Evolutionary conservation across 92 coral and sea anemone genomes (phyloP).

Genomic region (Epizoanthus rinbou): DNA sequence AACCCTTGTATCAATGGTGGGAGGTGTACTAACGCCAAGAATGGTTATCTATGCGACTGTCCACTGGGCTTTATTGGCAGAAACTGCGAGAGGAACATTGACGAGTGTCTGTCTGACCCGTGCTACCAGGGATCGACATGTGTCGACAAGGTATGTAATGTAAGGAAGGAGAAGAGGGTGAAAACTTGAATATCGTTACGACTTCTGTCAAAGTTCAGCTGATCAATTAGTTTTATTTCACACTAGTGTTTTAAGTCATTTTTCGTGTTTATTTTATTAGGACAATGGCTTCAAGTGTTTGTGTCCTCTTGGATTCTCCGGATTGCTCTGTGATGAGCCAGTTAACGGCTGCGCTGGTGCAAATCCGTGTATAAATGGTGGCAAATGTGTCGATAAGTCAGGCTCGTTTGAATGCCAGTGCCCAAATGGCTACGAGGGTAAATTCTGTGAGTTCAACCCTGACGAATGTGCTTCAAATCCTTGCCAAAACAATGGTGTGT

Average conservation of each 20-base stretch:
- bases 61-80: slow-evolving; percentile 65
- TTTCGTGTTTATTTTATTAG: slow-evolving; percentile 17
- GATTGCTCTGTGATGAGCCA: slow-evolving; percentile 77
- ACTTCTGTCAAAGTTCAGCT: too few relatives aligned
- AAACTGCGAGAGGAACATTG: slow-evolving; percentile 71
- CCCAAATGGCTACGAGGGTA: slow-evolving; percentile 69
- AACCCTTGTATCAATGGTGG: slow-evolving; percentile 76
- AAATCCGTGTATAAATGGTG: slow-evolving; percentile 76
- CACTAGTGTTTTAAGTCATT: neutral
- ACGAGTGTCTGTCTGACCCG: slow-evolving; percentile 82
- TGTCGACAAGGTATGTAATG: slow-evolving; percentile 74
- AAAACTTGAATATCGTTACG: too few relatives aligned
- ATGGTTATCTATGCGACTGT: slow-evolving; percentile 78
- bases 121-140: slow-evolving; percentile 83
- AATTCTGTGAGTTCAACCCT: slow-evolving; percentile 61
- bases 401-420: slow-evolving; percentile 76
- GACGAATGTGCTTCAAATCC: slow-evolving; percentile 71
- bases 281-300: slow-evolving; percentile 67
- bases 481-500: slow-evolving; percentile 67
- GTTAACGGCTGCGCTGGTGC: slow-evolving; percentile 59
- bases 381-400: slow-evolving; percentile 71
- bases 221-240: too few relatives aligned
- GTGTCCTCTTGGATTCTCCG: slow-evolving; percentile 73
- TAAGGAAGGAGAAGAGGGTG: too few relatives aligned
- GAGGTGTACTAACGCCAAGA: slow-evolving; percentile 74